A percentile compares a stretch with the other conserved stretches of the same genome.
Evolutionary conservation across 2,797 vertebrate species (phyloP).

Genomic region (Brachyalestes nurse): DNA sequence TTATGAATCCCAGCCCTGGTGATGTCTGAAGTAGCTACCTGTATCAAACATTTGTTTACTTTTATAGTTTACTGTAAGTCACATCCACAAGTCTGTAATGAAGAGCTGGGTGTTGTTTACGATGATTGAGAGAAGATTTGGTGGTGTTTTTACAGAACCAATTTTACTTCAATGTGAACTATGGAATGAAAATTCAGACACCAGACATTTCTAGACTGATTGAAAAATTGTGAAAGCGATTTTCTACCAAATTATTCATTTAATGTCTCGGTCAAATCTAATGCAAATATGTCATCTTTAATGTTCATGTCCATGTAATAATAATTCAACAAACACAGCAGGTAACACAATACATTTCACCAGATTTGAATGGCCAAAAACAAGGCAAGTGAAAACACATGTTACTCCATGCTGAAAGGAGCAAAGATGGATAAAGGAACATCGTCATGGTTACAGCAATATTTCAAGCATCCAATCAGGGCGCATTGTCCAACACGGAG

Average conservation of each 20-base stretch:
- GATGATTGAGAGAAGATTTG: no score
- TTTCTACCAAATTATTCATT: not conserved
- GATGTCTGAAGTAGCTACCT: no score
- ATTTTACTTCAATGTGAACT: not conserved
- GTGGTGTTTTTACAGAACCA: no score
- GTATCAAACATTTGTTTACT: no score
- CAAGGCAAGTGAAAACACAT: not conserved
- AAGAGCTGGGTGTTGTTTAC: no score
- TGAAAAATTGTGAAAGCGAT: no score
- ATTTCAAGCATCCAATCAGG: slow-evolving; percentile 45
- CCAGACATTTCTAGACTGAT: no score
- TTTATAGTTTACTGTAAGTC: no score
- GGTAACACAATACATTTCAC: not conserved
- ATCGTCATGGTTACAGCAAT: slow-evolving; percentile 37
- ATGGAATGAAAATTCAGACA: not conserved
- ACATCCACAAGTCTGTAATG: no score
- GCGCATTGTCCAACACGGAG: slow-evolving; percentile 41
- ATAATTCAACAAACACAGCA: not conserved
- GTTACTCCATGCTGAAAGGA: slow-evolving; percentile 1
- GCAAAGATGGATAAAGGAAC: slow-evolving; percentile 30
- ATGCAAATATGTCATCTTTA: not conserved
- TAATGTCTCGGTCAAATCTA: not conserved
- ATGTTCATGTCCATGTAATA: not conserved
- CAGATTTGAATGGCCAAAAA: not conserved
- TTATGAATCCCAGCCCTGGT: no score